Conservation (phyloP, 2,888 invertebrate genomes). For the Caenorhabditis becei region DNA sequence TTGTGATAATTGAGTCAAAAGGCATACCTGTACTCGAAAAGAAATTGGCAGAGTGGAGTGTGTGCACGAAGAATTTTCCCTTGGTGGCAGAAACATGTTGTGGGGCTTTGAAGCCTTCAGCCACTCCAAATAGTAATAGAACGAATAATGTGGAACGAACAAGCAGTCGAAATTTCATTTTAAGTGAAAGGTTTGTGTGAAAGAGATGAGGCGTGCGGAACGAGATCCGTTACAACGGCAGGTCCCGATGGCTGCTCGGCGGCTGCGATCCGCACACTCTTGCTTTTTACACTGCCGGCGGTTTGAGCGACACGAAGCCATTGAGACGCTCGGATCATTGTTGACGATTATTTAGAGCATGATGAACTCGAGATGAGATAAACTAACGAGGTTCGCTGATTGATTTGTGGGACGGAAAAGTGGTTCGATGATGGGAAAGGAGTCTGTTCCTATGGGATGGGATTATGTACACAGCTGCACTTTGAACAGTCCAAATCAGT, state of each 20-base stretch:
- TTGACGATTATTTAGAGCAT: slow-evolving; percentile 56
- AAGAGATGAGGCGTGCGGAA: slow-evolving; percentile 52
- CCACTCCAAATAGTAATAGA: slow-evolving; percentile 6
- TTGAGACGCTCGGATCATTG: slow-evolving; percentile 28
- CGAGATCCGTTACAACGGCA: slow-evolving; percentile 59
- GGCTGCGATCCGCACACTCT: slow-evolving; percentile 27
- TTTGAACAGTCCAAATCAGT: not conserved
- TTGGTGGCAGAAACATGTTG: slow-evolving; percentile 66
- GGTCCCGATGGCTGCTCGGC: slow-evolving; percentile 14
- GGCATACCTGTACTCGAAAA: slow-evolving; percentile 78
- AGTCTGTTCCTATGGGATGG: not conserved
- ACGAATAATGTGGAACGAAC: slow-evolving; percentile 15
- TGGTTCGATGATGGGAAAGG: not conserved
- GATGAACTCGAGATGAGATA: slow-evolving; percentile 42
- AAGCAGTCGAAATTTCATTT: slow-evolving; percentile 56
- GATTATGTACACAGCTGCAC: slow-evolving; percentile 10
- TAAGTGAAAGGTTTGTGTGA: slow-evolving; percentile 55
- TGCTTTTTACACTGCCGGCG: slow-evolving; percentile 57
- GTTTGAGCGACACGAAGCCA: slow-evolving; percentile 45
- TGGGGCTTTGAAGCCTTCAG: slow-evolving; percentile 39
- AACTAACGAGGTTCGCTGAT: slow-evolving; percentile 27
- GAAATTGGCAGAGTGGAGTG: slow-evolving; percentile 78
- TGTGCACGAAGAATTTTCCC: slow-evolving; percentile 76
- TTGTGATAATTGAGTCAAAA: not conserved
- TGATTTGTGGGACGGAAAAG: slow-evolving; percentile 25